Base-by-base conservation (phyloP, 2,113 vertebrate genomes). In the Micronycteris hirsuta region DNA sequence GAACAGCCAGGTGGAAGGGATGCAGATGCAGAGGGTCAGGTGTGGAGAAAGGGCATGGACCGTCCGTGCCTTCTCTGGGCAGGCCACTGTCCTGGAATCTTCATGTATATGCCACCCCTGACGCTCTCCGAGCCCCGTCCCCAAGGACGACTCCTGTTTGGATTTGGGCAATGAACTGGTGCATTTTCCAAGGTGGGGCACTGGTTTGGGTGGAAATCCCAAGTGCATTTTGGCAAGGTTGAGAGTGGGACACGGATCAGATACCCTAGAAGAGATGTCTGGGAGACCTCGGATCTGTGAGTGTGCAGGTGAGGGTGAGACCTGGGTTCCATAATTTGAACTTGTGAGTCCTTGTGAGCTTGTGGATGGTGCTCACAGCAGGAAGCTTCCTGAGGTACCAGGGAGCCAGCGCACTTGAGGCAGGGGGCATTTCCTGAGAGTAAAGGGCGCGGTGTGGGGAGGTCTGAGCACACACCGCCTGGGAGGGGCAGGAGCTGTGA, bases 141-240 rank as follows among this genome's bases (percentile, higher is more conserved):
- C 58, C 73, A 14, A 28, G 20, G 19, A 36, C 4, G 38, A 15
- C 33, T 41, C 24, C 24, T 20, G 19, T 10, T 38, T 28, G 36
- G 26, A 3, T 61, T 77, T 36, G 14, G 33, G 65, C 31, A 2
- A 36, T n/a, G 43, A 22, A 13, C 31, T 24, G 1, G 31, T 36
- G 19, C 61, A 63, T 17, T 31, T 49, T 47, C 74, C 31, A 28
- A 74, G 91, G 28, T 11, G 36, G 38, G 73, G 47, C 36, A 45
- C 65, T 16, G 43, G 2, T 20, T 67, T 65, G 19, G 38, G 19
- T 19, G 13, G 77, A 77, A 61, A 65, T 54, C 20, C 15, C 24
- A 10, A 31, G 11, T 36, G 31, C 2, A 0, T 31, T 38, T 12
- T 11, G 56, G 26, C 65, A 15, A 0, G 1, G 16, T 20, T 8